These are phyloP conservation scores for Myxocyprinus asiaticus DNA, from an alignment of 2,113 vertebrate genomes.

Conservation along the genomic window DNA sequence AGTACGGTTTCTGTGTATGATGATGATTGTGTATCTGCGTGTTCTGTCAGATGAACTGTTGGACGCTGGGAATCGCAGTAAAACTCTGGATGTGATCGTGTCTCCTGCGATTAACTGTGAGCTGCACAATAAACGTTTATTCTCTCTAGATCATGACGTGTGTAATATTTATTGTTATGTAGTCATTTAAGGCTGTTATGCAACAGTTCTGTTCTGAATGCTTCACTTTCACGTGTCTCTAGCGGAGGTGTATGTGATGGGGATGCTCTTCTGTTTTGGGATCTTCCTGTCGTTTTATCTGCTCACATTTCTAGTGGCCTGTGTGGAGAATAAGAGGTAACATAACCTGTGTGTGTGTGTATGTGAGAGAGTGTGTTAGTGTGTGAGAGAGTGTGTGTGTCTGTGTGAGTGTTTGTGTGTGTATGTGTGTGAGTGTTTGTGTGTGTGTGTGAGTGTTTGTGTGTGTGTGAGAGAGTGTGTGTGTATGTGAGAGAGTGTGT, in stretches of 20 bases:
- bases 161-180: too few relatives aligned
- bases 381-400: too few relatives aligned
- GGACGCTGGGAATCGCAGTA: constrained; percentile 88
- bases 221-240: neutral
- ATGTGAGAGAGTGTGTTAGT: too few relatives aligned
- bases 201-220: too few relatives aligned
- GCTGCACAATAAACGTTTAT: constrained; percentile 38
- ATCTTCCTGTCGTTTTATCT: constrained; percentile 96
- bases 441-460: too few relatives aligned
- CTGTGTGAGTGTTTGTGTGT: too few relatives aligned
- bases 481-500: too few relatives aligned
- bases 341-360: too few relatives aligned
- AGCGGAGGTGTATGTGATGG: constrained; percentile 87
- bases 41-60: constrained; percentile 84
- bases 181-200: too few relatives aligned
- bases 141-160: too few relatives aligned
- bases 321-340: constrained; percentile 88
- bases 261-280: constrained; percentile 89
- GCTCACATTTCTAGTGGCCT: constrained; percentile 84
- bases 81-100: constrained; percentile 85
- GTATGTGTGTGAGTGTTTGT: too few relatives aligned
- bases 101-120: constrained; percentile 87
- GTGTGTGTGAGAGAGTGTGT: too few relatives aligned
- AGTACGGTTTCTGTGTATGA: neutral
- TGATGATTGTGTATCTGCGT: constrained; percentile 16